These are phyloP conservation scores for Alaudala cheleensis DNA, from an alignment of 2,113 vertebrate genomes.

Conservation along the genomic window DNA sequence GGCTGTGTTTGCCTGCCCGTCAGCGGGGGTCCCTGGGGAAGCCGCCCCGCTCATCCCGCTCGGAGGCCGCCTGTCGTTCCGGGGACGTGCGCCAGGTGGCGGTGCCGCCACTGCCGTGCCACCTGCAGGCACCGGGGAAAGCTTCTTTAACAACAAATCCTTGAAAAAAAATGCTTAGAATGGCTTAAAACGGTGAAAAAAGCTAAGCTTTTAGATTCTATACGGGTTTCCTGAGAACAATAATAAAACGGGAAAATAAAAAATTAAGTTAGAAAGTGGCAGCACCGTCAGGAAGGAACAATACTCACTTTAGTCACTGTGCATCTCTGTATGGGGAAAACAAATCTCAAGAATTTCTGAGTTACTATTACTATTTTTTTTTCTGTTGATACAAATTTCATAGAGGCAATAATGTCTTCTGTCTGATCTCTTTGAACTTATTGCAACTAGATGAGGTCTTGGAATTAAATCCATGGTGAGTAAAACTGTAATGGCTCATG, in stretches of 20 bases:
- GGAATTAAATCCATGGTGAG: background rate
- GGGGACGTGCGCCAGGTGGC: constrained; percentile 33
- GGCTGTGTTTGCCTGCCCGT: background rate
- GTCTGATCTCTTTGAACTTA: background rate
- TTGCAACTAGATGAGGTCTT: background rate
- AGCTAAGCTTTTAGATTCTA: background rate
- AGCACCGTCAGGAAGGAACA: background rate
- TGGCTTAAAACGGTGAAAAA: background rate
- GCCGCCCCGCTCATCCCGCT: background rate
- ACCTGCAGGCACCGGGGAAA: too few relatives aligned
- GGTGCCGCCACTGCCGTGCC: background rate
- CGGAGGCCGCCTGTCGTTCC: background rate
- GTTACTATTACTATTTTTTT: background rate
- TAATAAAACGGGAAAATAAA: background rate
- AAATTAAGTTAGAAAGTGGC: background rate
- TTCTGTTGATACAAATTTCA: background rate
- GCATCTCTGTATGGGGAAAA: background rate
- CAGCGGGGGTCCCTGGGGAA: background rate
- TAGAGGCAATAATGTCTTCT: background rate
- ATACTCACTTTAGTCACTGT: background rate
- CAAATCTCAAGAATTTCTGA: background rate
- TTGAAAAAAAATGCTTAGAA: background rate
- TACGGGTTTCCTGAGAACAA: background rate
- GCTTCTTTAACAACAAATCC: background rate
- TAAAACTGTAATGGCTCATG: background rate